Percentiles rank a stretch among this genome's conserved stretches.
Evolutionary conservation across 2,113 vertebrate species (phyloP).

Genomic region (Chionomys nivalis): DNA sequence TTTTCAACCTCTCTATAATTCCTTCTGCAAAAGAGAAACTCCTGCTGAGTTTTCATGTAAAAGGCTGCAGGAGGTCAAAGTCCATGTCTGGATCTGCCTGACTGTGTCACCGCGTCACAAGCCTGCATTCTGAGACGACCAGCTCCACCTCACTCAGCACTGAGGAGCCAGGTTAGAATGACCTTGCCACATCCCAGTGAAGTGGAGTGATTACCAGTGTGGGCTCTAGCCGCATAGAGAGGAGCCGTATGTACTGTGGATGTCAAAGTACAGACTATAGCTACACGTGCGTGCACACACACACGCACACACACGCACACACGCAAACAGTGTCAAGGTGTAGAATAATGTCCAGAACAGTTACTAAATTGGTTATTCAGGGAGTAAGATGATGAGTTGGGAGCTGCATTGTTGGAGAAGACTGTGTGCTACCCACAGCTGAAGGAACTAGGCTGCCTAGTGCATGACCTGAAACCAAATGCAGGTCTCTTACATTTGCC

Average conservation of each 20-base stretch:
- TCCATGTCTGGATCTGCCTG: background rate
- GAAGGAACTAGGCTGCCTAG: background rate
- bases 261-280: background rate
- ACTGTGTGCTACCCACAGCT: background rate
- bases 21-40: background rate
- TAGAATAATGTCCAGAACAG: background rate
- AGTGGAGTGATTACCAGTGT: background rate
- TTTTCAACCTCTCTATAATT: background rate
- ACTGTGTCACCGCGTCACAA: background rate
- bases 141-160: background rate
- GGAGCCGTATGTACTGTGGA: background rate
- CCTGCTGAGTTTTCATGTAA: background rate
- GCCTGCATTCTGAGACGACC: background rate
- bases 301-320: background rate
- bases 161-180: background rate
- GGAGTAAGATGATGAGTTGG: background rate
- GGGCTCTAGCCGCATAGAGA: background rate
- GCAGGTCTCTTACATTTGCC: background rate
- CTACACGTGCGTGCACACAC: too few relatives aligned
- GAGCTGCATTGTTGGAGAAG: background rate
- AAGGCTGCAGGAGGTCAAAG: background rate
- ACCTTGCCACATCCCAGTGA: background rate
- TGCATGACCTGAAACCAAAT: too few relatives aligned
- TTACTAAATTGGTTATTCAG: background rate
- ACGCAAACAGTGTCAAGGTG: background rate